phyloP scores from a whole-genome alignment of 2,113 vertebrate species.

The Mastomys coucha region DNA sequence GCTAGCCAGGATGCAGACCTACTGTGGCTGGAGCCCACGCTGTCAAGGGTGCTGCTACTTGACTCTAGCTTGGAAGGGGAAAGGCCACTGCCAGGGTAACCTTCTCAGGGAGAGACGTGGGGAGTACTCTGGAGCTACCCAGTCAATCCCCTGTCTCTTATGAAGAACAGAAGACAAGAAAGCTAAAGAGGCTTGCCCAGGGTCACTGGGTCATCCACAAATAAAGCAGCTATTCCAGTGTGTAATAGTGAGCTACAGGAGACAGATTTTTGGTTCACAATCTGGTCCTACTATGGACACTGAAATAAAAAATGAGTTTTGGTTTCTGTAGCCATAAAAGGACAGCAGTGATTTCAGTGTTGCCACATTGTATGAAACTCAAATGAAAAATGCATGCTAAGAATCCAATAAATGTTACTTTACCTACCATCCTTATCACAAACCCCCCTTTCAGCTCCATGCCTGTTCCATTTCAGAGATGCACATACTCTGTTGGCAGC shows the following conservation, averaged over 20 bases:
- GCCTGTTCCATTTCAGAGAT: conserved; percentile 11
- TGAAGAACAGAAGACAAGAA: conserved; percentile 8
- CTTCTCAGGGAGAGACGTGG: neutral
- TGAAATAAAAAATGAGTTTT: neutral
- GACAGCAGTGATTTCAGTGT: conserved; percentile 34
- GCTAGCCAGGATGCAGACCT: neutral
- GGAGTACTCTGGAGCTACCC: conserved; percentile 6
- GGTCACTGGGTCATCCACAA: neutral
- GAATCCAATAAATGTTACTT: neutral
- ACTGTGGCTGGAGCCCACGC: neutral
- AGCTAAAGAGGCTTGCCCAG: neutral
- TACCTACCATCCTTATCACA: neutral
- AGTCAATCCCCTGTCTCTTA: neutral
- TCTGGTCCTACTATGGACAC: conserved; percentile 6
- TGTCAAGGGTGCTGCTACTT: neutral
- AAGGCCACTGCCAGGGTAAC: neutral
- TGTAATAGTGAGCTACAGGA: neutral
- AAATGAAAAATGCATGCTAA: conserved; percentile 11
- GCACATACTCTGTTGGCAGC: neutral
- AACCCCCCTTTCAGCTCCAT: neutral
- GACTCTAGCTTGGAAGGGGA: neutral
- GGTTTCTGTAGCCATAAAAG: neutral
- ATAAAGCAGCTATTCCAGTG: neutral
- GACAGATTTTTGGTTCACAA: conserved; percentile 12
- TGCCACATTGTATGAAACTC: neutral